A percentile compares a stretch with the other conserved stretches of the same genome.
phyloP scores from a whole-genome alignment of 30 jellyfish, hydroid and myxozoan genomes.

The Calvadosia cruxmelitensis region DNA sequence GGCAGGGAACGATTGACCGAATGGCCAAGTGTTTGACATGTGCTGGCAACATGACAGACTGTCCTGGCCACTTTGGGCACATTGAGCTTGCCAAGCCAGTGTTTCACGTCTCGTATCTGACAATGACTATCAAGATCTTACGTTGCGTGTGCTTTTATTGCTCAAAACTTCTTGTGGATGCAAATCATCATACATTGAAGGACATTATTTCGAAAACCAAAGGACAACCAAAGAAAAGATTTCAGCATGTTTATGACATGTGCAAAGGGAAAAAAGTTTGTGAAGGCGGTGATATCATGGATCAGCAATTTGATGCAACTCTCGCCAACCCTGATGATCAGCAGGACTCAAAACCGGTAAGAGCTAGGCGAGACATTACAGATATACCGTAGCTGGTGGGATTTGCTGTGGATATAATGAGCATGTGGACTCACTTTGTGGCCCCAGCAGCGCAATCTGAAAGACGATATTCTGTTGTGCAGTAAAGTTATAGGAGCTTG shows the following conservation, averaged over 20 bases:
- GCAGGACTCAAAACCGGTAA: conserved; percentile 46
- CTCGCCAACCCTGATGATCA: conserved; percentile 62
- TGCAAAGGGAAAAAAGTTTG: conserved; percentile 75
- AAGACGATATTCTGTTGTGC: too few relatives aligned
- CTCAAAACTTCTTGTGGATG: conserved; percentile 78
- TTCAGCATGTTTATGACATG: conserved; percentile 85
- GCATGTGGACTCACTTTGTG: too few relatives aligned
- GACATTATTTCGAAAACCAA: conserved; percentile 76
- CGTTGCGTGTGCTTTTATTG: conserved; percentile 93
- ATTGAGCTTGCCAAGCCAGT: conserved; percentile 98
- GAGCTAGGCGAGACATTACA: neutral
- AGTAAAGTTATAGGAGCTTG: too few relatives aligned
- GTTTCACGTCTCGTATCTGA: conserved; percentile 70
- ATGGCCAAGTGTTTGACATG: conserved; percentile 84
- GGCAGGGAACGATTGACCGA: conserved; percentile 94
- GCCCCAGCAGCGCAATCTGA: neutral
- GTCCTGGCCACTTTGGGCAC: conserved; percentile 99
- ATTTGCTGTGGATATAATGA: too few relatives aligned
- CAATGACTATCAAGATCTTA: conserved; percentile 64
- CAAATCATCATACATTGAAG: conserved; percentile 53
- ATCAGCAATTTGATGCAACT: conserved; percentile 84
- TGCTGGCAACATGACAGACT: conserved; percentile 97
- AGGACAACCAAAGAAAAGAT: conserved; percentile 71
- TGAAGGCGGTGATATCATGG: conserved; percentile 96
- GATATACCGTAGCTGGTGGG: too few relatives aligned